phyloP scores from a whole-genome alignment of 2,797 vertebrate species.

The Ceryle rudis region DNA sequence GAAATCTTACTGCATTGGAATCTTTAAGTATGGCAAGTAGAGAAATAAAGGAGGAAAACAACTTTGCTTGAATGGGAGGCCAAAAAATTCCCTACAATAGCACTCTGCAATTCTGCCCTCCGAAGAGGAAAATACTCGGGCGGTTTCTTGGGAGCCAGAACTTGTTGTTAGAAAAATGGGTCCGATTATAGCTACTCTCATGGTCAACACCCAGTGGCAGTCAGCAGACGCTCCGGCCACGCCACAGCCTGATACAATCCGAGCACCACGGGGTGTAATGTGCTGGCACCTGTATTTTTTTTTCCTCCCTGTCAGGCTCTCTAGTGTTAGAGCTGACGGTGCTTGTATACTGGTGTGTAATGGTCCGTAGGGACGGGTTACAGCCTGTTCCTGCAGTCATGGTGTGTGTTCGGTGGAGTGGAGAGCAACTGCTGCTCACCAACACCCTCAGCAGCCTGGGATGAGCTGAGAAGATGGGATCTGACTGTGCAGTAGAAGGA shows the following conservation, averaged over 20 bases:
- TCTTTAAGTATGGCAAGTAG: background rate
- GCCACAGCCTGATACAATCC: background rate
- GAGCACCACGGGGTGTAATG: too few species aligned
- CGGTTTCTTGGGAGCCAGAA: background rate
- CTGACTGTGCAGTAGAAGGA: background rate
- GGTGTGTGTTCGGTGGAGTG: rapidly evolving
- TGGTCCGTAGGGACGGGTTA: background rate
- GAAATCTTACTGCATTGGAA: background rate
- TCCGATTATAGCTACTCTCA: background rate
- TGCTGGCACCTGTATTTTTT: too few species aligned
- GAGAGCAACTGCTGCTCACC: background rate
- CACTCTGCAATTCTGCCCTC: background rate
- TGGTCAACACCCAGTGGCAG: background rate
- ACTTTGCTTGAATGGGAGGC: background rate
- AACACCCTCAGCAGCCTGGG: background rate
- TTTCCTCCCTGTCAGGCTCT: background rate
- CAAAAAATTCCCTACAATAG: background rate
- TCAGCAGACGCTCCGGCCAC: background rate
- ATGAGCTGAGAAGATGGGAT: background rate
- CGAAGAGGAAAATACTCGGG: background rate
- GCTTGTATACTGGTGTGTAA: background rate
- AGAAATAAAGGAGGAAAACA: background rate
- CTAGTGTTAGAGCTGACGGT: too few species aligned
- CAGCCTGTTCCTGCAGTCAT: background rate
- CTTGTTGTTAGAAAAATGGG: background rate